Base-by-base conservation (phyloP, 2,113 vertebrate genomes). In the Myotis yumanensis region DNA sequence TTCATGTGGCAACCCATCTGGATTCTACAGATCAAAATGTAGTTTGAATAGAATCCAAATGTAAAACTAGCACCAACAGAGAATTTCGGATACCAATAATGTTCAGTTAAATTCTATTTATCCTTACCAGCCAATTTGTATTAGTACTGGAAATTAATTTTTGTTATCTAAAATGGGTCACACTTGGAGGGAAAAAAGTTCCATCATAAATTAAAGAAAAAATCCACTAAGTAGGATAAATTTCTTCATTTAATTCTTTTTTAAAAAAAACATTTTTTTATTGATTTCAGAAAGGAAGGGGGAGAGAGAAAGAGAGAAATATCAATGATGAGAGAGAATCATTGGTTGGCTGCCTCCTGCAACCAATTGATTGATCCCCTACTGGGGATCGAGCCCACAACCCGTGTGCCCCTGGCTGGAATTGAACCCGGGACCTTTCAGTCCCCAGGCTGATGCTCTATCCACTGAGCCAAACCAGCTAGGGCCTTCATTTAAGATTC, bases 11-110 rank as follows among this genome's bases (percentile, higher is more conserved):
- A 91, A 90, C 32, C 54, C 51, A 37, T 52, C 15, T 83, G 35
- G 81, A 52, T 46, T 82, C 54, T 86, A 95, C 25, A 75, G 64
- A 86, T 86, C 57, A 90, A 90, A 76, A 37, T 52, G 23, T 12
- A 94, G 43, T 73, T 22, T 84, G 35, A 87, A 80, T 15, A 96
- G 48, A 82, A 72, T 51, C 64, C 69, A 95, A 93, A 90, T 37
- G 35, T 64, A 72, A 69, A 77, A 77, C 9, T 30, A 40, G 18
- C 18, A 10, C 32, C 76, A 92, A 87, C 0, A 86, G 7, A 80
- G 17, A 88, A 79, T 73, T 88, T 11, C 51, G 20, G 71, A 93
- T 72, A 18, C 32, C n/a, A 83, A 68, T 9, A 32, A 84, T 10
- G n/a, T 91, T 93, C 59, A 88, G 48, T 72, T 87, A 48, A 95